Evolutionary conservation across 2,113 vertebrate species (phyloP), one percentile per base, ranked within the genome.

Genomic region (Murina feae): DNA sequence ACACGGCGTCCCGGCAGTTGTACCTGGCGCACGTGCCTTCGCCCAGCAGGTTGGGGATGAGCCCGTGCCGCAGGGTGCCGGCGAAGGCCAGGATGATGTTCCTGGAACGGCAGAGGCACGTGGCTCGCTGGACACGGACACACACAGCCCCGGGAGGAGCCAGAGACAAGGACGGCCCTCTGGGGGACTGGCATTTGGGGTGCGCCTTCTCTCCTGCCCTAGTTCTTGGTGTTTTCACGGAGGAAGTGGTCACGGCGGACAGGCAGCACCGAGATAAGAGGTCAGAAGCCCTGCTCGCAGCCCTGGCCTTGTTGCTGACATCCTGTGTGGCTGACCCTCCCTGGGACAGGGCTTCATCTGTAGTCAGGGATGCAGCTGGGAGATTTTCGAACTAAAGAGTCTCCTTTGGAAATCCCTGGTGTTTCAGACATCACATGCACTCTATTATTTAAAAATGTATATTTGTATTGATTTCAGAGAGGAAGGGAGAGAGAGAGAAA

Each of bases 1-100:
- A 99, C 9, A 99, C 99, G 2, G 99, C 99, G 96, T 99, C 99
- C 2, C 99, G 98, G 91, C 99, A 99, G 97, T 99, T 99, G 96
- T 98, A 99, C 89, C 99, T 98, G 68, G 99, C 99, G 51, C 98
- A 96, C 2, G 98, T 98, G 5, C 99, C 99, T 89, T 99, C 99
- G 0, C 99, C 99, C 16, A 99, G 98, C 84, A 99, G 98, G 97
- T 99, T 99, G 90, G 99, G 99, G 97, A 99, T 99, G 94, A 99
- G 98, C 60, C 99, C 99, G 2, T 99, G 99, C 53, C 99, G 98
- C 97, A 99, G 95, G 8, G 99, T 99, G 47, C 99, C 98, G 28
- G 98, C 99, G 97, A 98, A 99, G 2, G 99, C 99, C 97, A 99
- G 98, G 98, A 99, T 99, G 97, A 99, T 99, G 97, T 99, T 99